These are phyloP conservation scores for Drosophila kurseongensis DNA, from an alignment of 1,140 invertebrate species.

Conservation along the genomic window DNA sequence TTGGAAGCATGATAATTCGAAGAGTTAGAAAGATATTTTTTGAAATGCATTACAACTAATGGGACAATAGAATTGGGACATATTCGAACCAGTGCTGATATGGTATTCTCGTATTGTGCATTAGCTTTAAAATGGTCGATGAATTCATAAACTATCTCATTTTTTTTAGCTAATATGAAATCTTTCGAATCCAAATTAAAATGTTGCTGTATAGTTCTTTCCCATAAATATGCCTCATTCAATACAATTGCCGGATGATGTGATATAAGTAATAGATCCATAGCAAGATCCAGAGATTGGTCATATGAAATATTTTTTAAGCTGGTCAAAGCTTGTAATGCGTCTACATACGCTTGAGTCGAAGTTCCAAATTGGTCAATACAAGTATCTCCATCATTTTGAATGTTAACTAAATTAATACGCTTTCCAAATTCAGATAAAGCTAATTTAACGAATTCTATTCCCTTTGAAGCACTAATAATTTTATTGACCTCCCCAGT, in stretches of 20 bases:
- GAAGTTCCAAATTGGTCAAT: constrained; percentile 84
- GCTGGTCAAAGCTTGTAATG: constrained; percentile 64
- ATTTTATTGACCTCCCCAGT: constrained; percentile 75
- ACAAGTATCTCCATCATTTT: constrained; percentile 79
- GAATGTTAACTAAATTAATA: constrained; percentile 86
- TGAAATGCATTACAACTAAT: constrained; percentile 85
- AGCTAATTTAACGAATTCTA: constrained; percentile 80
- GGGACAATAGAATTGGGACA: constrained; percentile 89
- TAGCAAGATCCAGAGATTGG: constrained; percentile 86
- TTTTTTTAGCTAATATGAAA: constrained; percentile 58
- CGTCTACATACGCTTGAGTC: constrained; percentile 71
- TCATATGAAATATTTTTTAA: constrained; percentile 84
- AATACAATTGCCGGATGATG: constrained; percentile 89
- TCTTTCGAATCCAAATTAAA: constrained; percentile 58
- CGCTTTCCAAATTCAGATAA: constrained; percentile 87
- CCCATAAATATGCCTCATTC: constrained; percentile 81
- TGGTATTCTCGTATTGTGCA: constrained; percentile 87
- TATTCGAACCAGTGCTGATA: constrained; percentile 88
- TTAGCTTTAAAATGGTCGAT: constrained; percentile 64
- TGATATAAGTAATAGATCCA: constrained; percentile 88
- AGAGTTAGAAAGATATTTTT: constrained; percentile 87
- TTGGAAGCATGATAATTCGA: constrained; percentile 91
- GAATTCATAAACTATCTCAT: constrained; percentile 51
- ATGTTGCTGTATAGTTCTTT: constrained; percentile 56
- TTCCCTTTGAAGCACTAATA: constrained; percentile 33